A percentile compares a stretch with the other conserved stretches of the same genome.
Conservation (phyloP, 2,797 vertebrate species). For the Cheirogaleus major region DNA sequence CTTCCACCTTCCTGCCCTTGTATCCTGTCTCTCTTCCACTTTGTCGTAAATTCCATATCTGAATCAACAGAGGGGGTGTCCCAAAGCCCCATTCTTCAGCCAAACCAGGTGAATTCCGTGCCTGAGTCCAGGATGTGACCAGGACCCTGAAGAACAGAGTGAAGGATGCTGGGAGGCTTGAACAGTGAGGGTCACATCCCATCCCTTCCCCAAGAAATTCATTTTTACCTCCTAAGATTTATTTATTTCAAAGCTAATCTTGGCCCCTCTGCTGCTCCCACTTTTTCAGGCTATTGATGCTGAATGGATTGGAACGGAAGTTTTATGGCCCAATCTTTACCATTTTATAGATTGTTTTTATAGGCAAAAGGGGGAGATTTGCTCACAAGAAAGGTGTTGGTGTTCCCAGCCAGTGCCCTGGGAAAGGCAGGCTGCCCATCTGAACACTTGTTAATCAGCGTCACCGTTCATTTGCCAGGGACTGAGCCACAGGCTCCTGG, state of each 20-base stretch:
- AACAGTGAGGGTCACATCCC: not conserved
- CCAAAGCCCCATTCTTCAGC: not conserved
- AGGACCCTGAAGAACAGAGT: not conserved
- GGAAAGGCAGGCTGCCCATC: constrained; percentile 72
- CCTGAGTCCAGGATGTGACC: not conserved
- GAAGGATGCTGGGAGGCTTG: not conserved
- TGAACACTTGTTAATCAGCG: constrained; percentile 54
- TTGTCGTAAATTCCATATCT: constrained; percentile 22
- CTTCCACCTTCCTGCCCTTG: constrained; percentile 44
- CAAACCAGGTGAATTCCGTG: not conserved
- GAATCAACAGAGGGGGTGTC: not conserved
- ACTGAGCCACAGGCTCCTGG: constrained; percentile 33
- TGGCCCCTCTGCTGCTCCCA: constrained; percentile 70
- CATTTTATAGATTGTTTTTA: constrained; percentile 82
- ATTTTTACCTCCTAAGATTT: constrained; percentile 58
- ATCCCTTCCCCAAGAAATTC: not conserved
- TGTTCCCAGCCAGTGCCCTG: not conserved
- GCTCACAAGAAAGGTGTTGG: constrained; percentile 46
- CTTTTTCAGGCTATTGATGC: constrained; percentile 84
- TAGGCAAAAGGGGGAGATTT: constrained; percentile 67
- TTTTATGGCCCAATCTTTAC: constrained; percentile 83
- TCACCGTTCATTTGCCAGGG: constrained; percentile 5
- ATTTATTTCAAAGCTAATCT: constrained; percentile 79
- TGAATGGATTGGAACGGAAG: constrained; percentile 83
- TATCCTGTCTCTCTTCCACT: constrained; percentile 14